Base-by-base conservation (phyloP, 2,888 invertebrate genomes). In the Pinctada fucata region DNA sequence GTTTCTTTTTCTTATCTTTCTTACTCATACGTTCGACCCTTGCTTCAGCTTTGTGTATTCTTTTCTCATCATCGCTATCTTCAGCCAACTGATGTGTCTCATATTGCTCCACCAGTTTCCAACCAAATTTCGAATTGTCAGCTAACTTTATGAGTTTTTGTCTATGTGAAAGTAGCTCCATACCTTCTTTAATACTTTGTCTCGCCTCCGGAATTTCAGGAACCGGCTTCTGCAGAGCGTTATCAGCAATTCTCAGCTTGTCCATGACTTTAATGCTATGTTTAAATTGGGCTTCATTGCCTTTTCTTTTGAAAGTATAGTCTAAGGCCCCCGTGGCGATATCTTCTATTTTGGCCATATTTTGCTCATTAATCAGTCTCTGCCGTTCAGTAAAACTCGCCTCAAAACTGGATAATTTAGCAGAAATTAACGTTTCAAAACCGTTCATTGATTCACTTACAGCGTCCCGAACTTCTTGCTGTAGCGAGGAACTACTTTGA, bases 61-160 rank as follows among this genome's bases (percentile, higher is more conserved):
- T 52, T 45, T 58, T 51, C 10, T 72, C 72, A 50, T 72, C 72
- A 6, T 72, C 52, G 45, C 8, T 52, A 8, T 72, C 72, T 16
- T 66, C 66, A n/a, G 66, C 66, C 16, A 66, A 66, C 66, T 66
- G 66, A 66, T 66, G 66, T 13, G 66, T 31, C 66, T 66, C 16
- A 66, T 66, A 58, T 58, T 58, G 58, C 13, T 58, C 58, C 6
- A 58, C 58, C 13, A 58, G 13, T 58, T 58, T 58, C 58, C 58
- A 58, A 58, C 58, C 58, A 58, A 58, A 58, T 13, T 58, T 10
- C 6, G 58, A 58, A 58, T 58, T 58, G 58, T 58, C 58, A 10
- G 58, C 58, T 58, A 58, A 58, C 13, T 6, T 58, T 58, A 58
- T 58, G 58, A 6, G 58, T 58, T 58, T 58, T 58, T 58, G 58